Evolutionary conservation across 1,140 invertebrate species (phyloP).

Genomic region (Linepithema humile): DNA sequence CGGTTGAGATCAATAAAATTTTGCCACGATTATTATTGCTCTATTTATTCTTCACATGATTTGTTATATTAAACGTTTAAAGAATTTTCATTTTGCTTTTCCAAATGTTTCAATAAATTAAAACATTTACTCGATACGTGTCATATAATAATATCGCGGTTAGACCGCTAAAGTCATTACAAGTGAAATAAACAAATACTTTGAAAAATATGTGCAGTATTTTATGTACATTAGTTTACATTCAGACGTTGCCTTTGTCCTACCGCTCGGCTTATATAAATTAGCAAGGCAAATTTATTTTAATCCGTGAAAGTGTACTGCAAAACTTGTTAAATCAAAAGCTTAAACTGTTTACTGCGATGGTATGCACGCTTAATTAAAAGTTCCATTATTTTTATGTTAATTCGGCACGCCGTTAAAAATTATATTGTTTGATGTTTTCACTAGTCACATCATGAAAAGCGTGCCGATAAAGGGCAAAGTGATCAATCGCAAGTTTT

Average conservation of each 20-base stretch:
- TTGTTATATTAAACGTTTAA: neutral
- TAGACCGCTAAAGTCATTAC: neutral
- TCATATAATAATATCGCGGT: neutral
- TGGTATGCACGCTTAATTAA: constrained; percentile 29
- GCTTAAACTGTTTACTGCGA: constrained; percentile 17
- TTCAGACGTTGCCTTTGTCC: neutral
- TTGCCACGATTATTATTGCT: neutral
- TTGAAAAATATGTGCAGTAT: neutral
- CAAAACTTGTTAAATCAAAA: constrained; percentile 22
- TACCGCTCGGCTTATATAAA: constrained; percentile 2
- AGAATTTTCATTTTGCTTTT: neutral
- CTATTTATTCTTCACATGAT: neutral
- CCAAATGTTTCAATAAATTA: neutral
- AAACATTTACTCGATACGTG: neutral
- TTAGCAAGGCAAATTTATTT: too few relatives aligned
- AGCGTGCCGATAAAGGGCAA: constrained; percentile 21
- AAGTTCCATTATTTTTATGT: constrained; percentile 18
- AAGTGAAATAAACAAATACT: neutral
- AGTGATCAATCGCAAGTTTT: constrained; percentile 46
- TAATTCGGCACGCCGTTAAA: constrained; percentile 23
- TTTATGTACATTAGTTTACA: neutral
- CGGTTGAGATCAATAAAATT: neutral
- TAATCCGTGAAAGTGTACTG: too few relatives aligned
- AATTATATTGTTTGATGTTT: constrained; percentile 4
- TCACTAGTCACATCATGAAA: neutral